Conservation (phyloP, 1,140 invertebrate species). For the Meloidogyne floridensis region DNA sequence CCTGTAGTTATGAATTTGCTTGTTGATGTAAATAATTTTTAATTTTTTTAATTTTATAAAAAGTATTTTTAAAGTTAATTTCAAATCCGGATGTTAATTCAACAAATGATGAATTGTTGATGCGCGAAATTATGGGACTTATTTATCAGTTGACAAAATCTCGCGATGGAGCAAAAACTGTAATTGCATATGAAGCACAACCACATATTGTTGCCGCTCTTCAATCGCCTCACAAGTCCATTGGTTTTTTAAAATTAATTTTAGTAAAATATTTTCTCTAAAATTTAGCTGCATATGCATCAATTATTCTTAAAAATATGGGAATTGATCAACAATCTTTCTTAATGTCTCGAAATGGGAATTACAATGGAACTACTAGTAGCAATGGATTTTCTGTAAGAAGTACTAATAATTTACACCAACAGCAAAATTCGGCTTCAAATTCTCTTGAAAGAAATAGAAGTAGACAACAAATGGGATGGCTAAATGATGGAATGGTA, state of each 20-base stretch:
- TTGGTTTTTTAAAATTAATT: conserved; percentile 36
- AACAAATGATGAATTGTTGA: conserved; percentile 49
- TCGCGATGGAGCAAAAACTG: conserved; percentile 42
- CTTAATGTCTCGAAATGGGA: conserved; percentile 8
- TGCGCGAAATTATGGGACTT: conserved; percentile 53
- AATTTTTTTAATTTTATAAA: neutral
- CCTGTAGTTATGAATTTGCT: conserved; percentile 43
- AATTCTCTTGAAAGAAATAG: conserved; percentile 45
- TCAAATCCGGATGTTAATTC: conserved; percentile 47
- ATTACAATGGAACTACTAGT: conserved; percentile 10
- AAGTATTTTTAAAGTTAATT: conserved; percentile 34
- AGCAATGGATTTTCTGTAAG: neutral
- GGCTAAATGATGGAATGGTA: conserved; percentile 48
- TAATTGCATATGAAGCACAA: conserved; percentile 42
- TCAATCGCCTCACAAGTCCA: conserved; percentile 45
- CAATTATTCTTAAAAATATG: conserved; percentile 55
- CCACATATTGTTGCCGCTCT: conserved; percentile 47
- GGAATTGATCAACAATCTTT: conserved; percentile 36
- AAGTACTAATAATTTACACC: conserved; percentile 4
- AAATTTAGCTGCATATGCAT: conserved; percentile 51
- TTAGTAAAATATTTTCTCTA: neutral
- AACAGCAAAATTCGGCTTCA: conserved; percentile 24
- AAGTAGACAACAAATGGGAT: conserved; percentile 42
- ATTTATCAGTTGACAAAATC: conserved; percentile 56
- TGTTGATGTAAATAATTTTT: conserved; percentile 40